Base-by-base conservation (phyloP, 2,888 invertebrate genomes). In the Acanthosoma haemorrhoidale region DNA sequence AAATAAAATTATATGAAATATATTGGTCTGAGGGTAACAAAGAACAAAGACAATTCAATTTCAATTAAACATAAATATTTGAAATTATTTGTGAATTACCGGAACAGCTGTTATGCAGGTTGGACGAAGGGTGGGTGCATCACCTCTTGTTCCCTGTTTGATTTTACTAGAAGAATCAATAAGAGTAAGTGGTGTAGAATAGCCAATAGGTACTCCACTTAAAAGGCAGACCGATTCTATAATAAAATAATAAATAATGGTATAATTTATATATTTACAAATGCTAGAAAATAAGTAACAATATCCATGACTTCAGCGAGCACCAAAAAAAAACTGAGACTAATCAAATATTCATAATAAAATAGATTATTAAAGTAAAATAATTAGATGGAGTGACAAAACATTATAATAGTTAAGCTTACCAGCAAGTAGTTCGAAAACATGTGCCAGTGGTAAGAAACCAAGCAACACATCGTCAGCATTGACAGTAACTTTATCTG, bases 21-120 rank as follows among this genome's bases (percentile, higher is more conserved):
- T 15, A 51, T 16, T 9, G n/a, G n/a, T 16, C 8, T 34, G n/a
- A n/a, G 2, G 38, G 5, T 16, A 6, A 11, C n/a, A 11, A n/a
- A 8, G 6, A 11, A 51, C 18, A n/a, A 51, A 6, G 15, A 8
- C 6, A 16, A 11, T 16, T 15, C 6, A 16, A 15, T 6, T 6
- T n/a, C 6, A 15, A 11, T 21, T 43, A 11, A 25, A 67, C 8
- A 41, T 21, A 2, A 1, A 41, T 25, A 9, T 13, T 13, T 16
- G 16, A 13, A 36, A 1, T 13, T 34, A 8, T 3, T 43, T 18
- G 38, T 60, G n/a, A n/a, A n/a, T n/a, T n/a, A 96, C 94, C 71
- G 99, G 99, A 57, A 99, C 99, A 61, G 96, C 89, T 3, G 96
- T 96, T 85, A 99, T 90, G 77, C 96, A 90, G 2, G 97, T 96